These are phyloP conservation scores for Cheilosia vulpina DNA, from an alignment of 2,888 invertebrate species.

Conservation along the genomic window DNA sequence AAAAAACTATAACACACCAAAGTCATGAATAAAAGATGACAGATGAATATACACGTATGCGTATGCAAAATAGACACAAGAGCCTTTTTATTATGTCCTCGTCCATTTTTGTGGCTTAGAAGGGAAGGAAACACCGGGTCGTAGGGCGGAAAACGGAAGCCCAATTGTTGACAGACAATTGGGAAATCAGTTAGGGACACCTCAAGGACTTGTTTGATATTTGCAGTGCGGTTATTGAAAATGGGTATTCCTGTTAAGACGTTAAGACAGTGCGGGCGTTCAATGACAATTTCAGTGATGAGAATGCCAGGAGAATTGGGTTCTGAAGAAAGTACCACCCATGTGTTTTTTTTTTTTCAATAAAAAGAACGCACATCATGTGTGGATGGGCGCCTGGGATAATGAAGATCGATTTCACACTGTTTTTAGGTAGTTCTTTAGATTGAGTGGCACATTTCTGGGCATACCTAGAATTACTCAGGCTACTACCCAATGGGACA, in stretches of 20 bases:
- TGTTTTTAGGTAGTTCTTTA: not conserved
- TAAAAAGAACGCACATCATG: too few relatives aligned
- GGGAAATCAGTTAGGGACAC: conserved; percentile 49
- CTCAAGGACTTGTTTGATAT: conserved; percentile 30
- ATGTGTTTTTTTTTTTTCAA: too few relatives aligned
- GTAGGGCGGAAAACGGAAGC: not conserved
- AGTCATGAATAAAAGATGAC: conserved; percentile 60
- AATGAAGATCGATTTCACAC: not conserved
- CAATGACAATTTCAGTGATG: conserved; percentile 33
- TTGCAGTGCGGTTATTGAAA: conserved; percentile 19
- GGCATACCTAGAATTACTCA: too few relatives aligned
- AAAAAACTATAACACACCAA: conserved; percentile 45
- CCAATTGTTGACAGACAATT: conserved; percentile 46
- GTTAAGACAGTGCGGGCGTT: not conserved
- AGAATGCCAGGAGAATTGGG: conserved; percentile 13
- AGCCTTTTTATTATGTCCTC: conserved; percentile 48
- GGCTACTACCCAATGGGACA: too few relatives aligned
- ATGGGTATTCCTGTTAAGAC: conserved; percentile 4
- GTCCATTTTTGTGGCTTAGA: conserved; percentile 31
- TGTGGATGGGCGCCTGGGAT: not conserved
- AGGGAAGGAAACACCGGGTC: conserved; percentile 8
- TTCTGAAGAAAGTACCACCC: too few relatives aligned
- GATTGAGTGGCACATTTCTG: not conserved
- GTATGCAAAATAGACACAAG: conserved; percentile 51
- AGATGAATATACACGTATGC: conserved; percentile 29